Conservation (phyloP, 1,140 invertebrate species). For the Phortica variegata region DNA sequence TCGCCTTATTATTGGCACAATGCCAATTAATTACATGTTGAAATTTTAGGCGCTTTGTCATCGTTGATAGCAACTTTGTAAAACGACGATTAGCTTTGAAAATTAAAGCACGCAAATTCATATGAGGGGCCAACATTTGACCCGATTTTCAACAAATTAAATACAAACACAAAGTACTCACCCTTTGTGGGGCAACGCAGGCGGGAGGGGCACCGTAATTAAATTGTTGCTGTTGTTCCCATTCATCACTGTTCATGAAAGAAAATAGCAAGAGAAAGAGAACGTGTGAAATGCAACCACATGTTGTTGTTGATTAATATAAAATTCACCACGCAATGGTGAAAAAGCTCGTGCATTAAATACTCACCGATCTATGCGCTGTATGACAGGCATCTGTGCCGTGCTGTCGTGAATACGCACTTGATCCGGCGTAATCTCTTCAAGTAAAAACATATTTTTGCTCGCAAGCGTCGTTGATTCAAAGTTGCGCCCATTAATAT, state of each 20-base stretch:
- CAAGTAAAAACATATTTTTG: constrained; percentile 47
- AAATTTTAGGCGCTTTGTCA: no score
- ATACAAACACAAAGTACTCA: no score
- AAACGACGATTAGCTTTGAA: no score
- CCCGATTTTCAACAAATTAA: no score
- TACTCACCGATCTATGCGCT: constrained; percentile 58
- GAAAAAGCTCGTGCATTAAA: constrained; percentile 1
- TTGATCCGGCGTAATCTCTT: constrained; percentile 62
- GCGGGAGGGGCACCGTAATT: constrained; percentile 13
- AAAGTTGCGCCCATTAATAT: constrained; percentile 10
- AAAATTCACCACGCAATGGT: no score
- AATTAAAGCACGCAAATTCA: no score
- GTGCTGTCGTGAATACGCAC: constrained; percentile 78
- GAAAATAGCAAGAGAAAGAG: constrained; percentile 1
- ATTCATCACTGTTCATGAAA: constrained; percentile 34
- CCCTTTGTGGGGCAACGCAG: background rate
- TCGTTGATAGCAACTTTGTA: no score
- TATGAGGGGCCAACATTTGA: no score
- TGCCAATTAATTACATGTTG: no score
- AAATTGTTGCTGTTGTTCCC: constrained; percentile 18
- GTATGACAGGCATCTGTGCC: constrained; percentile 68
- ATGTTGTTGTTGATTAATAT: constrained; percentile 12
- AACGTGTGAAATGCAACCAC: constrained; percentile 1
- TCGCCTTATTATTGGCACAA: no score
- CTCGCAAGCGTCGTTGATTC: constrained; percentile 21